Base-by-base conservation (phyloP, 2,888 invertebrate genomes). In the Eupithecia subumbrata region DNA sequence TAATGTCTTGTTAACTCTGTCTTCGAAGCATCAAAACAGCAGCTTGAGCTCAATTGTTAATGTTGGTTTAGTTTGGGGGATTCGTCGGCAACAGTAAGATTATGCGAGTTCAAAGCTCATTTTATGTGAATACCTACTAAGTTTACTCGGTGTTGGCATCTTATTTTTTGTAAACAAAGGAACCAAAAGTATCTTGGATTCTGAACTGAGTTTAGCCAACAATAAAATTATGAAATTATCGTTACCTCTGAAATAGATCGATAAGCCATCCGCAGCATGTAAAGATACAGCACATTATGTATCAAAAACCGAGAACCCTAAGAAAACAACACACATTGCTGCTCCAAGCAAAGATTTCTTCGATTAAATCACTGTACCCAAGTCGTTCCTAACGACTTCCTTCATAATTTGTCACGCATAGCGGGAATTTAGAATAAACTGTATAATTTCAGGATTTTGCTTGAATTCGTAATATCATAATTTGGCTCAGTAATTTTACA, bases 221-320 rank as follows among this genome's bases (percentile, higher is more conserved):
- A 1, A 48, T 3, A 8, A 63, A 30, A 66, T 8, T 5, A 3
- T 18, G n/a, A n/a, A 12, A 22, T 22, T 11, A 40, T 67, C 11
- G 9, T 40, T 83, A 92, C 92, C 92, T 91, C 82, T 92, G 92
- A 60, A 92, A 3, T 18, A 92, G 84, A 88, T 93, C 93, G 71
- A 93, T 79, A 82, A 90, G 81, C 93, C 93, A 93, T 22, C 89
- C 91, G 71, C 86, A 89, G 72, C 90, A 91, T 9, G 92, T 92
- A 79, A 93, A 93, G 76, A 93, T 87, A 78, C 92, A 93, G 81
- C 93, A 93, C 93, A 93, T 93, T 78, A 45, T 87, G 76, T 69
- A 68, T 40, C 43, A 43, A 2, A 12, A 43, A 68, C 43, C 25
- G 25, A 25, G 7, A 4, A 40, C 68, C n/a, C 11, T 30, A 25